Evolutionary conservation across 2,113 vertebrate genomes (phyloP).

Genomic region (Otus sunia): DNA sequence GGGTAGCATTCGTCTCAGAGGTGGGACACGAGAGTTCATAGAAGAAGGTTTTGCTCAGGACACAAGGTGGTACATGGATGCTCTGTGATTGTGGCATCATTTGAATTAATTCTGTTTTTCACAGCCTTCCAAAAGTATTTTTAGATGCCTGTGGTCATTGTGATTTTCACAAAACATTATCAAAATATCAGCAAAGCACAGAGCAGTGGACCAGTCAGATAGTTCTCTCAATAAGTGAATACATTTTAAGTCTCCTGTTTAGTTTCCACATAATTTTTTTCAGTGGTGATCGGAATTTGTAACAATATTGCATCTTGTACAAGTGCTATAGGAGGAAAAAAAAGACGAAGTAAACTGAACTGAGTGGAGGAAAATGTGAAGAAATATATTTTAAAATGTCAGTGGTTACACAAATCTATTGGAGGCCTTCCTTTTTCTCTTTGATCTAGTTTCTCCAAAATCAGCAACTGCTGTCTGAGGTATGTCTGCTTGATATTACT

Average conservation of each 20-base stretch:
- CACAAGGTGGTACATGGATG: neutral
- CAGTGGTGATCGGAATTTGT: neutral
- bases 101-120: neutral
- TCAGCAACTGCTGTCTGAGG: neutral
- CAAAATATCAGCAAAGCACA: neutral
- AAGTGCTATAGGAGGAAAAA: neutral
- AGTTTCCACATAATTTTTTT: neutral
- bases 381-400: neutral
- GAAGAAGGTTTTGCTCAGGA: neutral
- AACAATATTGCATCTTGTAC: neutral
- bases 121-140: neutral
- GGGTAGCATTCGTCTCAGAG: neutral
- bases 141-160: neutral
- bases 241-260: neutral
- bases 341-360: neutral
- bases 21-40: neutral
- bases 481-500: neutral
- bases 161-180: neutral
- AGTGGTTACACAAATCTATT: neutral
- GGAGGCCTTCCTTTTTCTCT: neutral
- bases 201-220: neutral
- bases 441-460: neutral
- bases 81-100: neutral
- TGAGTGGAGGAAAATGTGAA: neutral
- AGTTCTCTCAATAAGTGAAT: neutral